phyloP scores from a whole-genome alignment of 2,113 vertebrate species.

The Agapornis roseicollis region DNA sequence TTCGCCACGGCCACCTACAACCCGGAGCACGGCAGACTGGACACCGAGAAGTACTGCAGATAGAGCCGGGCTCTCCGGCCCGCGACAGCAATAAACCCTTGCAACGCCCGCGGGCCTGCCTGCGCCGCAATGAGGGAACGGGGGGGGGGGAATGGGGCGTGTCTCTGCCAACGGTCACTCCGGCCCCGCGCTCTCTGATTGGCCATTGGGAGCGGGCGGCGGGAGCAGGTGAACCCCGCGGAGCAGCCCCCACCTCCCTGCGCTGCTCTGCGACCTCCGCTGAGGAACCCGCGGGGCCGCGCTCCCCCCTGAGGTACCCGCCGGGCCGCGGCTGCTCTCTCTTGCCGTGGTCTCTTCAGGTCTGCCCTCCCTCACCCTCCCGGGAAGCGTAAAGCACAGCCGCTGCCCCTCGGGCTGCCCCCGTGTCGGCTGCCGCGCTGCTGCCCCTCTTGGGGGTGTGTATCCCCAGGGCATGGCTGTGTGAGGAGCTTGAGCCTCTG shows the following conservation, averaged over 20 bases:
- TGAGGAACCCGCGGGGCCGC: too few species aligned
- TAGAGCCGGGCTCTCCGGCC: neutral
- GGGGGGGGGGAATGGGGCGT: accelerated
- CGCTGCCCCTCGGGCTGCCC: neutral
- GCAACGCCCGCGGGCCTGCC: neutral
- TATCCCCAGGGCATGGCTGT: too few species aligned
- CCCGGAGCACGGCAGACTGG: conserved; percentile 29
- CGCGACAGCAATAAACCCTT: neutral
- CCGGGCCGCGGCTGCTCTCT: neutral
- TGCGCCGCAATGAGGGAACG: accelerated
- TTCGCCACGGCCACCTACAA: conserved; percentile 77
- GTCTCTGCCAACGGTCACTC: accelerated
- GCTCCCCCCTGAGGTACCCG: accelerated
- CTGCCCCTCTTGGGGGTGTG: too few species aligned
- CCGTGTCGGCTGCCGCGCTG: accelerated
- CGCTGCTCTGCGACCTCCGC: too few species aligned
- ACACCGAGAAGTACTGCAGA: conserved; percentile 65
- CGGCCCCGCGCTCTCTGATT: neutral
- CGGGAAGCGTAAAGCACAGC: too few species aligned
- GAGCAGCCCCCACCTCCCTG: neutral
- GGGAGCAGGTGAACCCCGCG: neutral
- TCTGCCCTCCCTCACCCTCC: neutral
- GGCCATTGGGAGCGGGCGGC: neutral
- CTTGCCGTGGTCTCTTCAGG: accelerated
- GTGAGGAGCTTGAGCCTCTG: too few species aligned